Base-by-base conservation (phyloP, 2,113 vertebrate genomes). In the Euleptes europaea region DNA sequence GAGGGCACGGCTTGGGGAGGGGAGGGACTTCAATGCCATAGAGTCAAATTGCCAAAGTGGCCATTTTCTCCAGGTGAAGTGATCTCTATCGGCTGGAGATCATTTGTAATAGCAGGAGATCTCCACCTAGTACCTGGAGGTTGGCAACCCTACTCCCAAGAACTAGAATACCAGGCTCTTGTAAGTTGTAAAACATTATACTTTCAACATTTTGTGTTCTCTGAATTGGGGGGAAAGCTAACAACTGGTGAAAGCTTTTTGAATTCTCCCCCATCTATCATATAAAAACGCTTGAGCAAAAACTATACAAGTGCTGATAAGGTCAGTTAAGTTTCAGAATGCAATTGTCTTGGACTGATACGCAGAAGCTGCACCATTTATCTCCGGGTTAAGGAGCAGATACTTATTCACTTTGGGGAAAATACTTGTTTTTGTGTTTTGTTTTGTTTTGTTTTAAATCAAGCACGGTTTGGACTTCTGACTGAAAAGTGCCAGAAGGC, bases 171-270 rank as follows among this genome's bases (percentile, higher is more conserved):
- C n/a, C n/a, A n/a, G n/a, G 76, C 91, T 72, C 90, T 82, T 88
- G 42, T 47, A 69, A 23, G n/a, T 73, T 31, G 38, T 33, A 69
- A 80, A 77, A 82, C 17, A 5, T 84, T 44, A 74, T 82, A 85
- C 78, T 89, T 67, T 84, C 63, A 89, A 38, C 66, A 80, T 66
- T 84, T 92, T 88, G 82, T 86, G 72, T 85, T 85, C n/a, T 89
- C 23, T 85, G 40, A 86, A 80, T 44, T 75, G 76, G 70, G 7
- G 90, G 77, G 88, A 78, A 84, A 84, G 31, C 69, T 47, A 3
- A 33, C 82, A 89, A 63, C 26, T 80, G 54, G 86, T 84, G 8
- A 40, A 70, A 86, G 81, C 66, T 88, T 44, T 87, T 63, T 88
- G 33, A 1, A 1, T 54, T 3, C 77, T 84, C 14, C 38, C n/a